Evolutionary conservation across 2,888 invertebrate genomes (phyloP), one percentile per base, ranked within the genome.

Genomic region (Hypolimnas misippus): DNA sequence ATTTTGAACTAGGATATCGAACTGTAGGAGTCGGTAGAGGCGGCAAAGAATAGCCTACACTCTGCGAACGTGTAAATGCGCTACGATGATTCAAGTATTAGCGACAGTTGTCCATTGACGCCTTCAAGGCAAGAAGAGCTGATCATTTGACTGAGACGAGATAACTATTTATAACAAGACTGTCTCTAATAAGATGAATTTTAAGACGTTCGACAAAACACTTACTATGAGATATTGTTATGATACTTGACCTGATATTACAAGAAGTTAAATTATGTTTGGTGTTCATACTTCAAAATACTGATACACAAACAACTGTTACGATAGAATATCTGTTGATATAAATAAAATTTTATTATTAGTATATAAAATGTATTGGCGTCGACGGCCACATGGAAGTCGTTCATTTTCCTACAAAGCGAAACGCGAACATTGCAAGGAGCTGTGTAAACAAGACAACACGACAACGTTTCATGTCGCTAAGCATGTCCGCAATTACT

Each of bases 391-490:
- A 35, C 56, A 50, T 66, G 66, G 44, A 49, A 44, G 35, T 50
- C 51, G 57, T 62, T 55, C 57, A 69, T 68, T 68, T 65, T 54
- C 54, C 42, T 55, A 25, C 59, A 57, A 59, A 65, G 57, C 62
- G 63, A 71, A 76, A 75, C 71, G 67, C 65, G 68, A 68, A 68
- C 72, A 72, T 70, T 63, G 68, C 70, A 74, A 72, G 72, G 67
- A 69, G 73, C 70, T 64, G 63, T 72, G 73, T 77, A 76, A 76
- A 81, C 77, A 79, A 74, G 73, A 74, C 77, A 74, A 73, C 73
- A 76, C 68, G 74, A 73, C 73, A 73, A 71, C 70, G 69, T 77
- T 70, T 71, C 73, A 70, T 70, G 72, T 74, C 75, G 74, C 73
- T 71, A 59, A 70, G 62, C 73, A 70, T 75, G 76, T 73, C 75